A percentile compares a stretch with the other conserved stretches of the same genome.
Conservation (phyloP, 2,797 vertebrate species). For the Pseudochirops cupreus region DNA sequence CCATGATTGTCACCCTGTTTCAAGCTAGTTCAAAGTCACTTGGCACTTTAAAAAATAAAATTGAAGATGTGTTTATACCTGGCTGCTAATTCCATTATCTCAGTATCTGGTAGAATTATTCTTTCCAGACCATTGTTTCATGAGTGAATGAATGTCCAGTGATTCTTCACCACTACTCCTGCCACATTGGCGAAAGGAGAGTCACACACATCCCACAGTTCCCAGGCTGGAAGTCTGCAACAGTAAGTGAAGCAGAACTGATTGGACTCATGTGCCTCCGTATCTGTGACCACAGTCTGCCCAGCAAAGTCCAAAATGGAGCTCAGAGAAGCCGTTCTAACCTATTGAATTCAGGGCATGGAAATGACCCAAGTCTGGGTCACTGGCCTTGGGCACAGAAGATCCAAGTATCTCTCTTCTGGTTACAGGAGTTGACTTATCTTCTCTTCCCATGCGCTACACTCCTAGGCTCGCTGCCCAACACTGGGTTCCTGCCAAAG, state of each 20-base stretch:
- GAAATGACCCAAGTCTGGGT: neutral
- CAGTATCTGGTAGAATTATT: neutral
- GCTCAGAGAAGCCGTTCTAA: slow-evolving; percentile 69
- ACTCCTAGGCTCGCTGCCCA: slow-evolving; percentile 74
- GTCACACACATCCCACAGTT: slow-evolving; percentile 46
- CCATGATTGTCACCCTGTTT: neutral
- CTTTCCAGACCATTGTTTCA: slow-evolving; percentile 3
- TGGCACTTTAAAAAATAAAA: too few species aligned
- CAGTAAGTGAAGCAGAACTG: slow-evolving; percentile 52
- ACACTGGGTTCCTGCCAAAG: slow-evolving; percentile 70
- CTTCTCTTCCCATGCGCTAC: slow-evolving; percentile 73
- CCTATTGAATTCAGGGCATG: neutral
- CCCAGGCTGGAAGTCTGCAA: slow-evolving; percentile 58
- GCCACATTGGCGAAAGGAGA: slow-evolving; percentile 60
- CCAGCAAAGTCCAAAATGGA: slow-evolving; percentile 68
- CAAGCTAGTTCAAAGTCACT: neutral
- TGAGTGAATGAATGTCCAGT: neutral
- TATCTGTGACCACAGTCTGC: slow-evolving; percentile 75
- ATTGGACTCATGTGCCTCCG: slow-evolving; percentile 59
- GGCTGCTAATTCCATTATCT: fast-evolving
- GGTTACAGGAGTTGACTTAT: slow-evolving; percentile 78
- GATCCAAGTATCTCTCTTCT: slow-evolving; percentile 73
- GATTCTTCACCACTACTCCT: neutral
- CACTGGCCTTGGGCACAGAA: slow-evolving; percentile 72
- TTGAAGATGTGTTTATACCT: neutral